A percentile compares a stretch with the other conserved stretches of the same genome.
Conservation (phyloP, 2,797 vertebrate genomes). For the Lacerta viridis region DNA sequence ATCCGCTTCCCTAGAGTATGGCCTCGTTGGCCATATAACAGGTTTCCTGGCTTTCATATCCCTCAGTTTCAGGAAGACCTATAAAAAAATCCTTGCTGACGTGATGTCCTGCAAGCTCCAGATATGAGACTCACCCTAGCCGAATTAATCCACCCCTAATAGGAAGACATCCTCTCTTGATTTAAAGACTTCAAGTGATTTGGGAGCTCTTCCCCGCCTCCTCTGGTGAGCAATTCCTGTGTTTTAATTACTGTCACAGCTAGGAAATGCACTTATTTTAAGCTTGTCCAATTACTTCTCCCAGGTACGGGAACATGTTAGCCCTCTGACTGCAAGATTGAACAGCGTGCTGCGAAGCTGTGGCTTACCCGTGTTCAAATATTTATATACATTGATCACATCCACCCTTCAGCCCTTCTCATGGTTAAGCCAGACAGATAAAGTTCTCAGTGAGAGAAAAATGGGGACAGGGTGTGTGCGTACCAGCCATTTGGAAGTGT, state of each 20-base stretch:
- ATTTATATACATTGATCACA: conserved; percentile 41
- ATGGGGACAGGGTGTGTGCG: not conserved
- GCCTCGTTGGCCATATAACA: not conserved
- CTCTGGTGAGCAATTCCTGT: conserved; percentile 20
- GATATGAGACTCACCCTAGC: not conserved
- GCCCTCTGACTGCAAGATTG: conserved; percentile 34
- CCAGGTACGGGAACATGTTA: conserved; percentile 38
- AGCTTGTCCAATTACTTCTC: conserved; percentile 42
- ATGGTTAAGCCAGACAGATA: conserved; percentile 19
- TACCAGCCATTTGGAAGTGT: not conserved
- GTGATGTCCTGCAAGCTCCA: not conserved
- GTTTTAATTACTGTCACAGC: conserved; percentile 45
- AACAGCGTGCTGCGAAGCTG: conserved; percentile 31
- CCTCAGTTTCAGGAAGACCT: not conserved
- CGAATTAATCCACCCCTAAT: conserved; percentile 1
- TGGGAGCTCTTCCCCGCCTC: not conserved
- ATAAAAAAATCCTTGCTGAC: not conserved
- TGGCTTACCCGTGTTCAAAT: conserved; percentile 40
- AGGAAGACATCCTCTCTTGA: conserved; percentile 23
- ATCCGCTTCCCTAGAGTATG: not conserved
- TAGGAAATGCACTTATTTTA: conserved; percentile 38
- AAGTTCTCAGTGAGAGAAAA: conserved; percentile 9
- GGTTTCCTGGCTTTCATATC: not conserved
- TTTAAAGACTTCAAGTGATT: conserved; percentile 28
- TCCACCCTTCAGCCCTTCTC: not conserved